Percentiles rank a stretch among this genome's conserved stretches.
Conservation (phyloP, 2,888 invertebrate species). For the Phalangium opilio region DNA sequence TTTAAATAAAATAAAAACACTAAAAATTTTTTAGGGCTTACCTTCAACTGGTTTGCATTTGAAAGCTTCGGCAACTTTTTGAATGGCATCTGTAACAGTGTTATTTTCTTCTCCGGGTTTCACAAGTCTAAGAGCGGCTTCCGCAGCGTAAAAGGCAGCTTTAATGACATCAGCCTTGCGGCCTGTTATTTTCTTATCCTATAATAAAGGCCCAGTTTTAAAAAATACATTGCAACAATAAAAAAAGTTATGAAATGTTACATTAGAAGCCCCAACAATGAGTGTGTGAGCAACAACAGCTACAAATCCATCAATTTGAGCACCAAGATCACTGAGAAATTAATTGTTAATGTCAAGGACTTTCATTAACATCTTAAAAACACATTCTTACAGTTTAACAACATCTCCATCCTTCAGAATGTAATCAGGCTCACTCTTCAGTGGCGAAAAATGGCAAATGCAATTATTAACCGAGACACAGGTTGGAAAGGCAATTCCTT, state of each 20-base stretch:
- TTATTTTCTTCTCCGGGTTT: slow-evolving; percentile 86
- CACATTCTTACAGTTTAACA: slow-evolving; percentile 73
- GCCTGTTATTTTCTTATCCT: slow-evolving; percentile 59
- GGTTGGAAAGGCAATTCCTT: slow-evolving; percentile 97
- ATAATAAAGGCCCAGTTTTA: not conserved
- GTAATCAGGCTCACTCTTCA: slow-evolving; percentile 77
- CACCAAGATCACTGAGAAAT: slow-evolving; percentile 80
- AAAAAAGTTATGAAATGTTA: slow-evolving; percentile 19
- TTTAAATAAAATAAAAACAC: no score
- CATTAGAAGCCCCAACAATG: slow-evolving; percentile 58
- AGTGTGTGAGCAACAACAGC: slow-evolving; percentile 95
- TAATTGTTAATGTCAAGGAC: no score
- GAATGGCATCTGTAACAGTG: slow-evolving; percentile 75
- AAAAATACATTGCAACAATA: not conserved
- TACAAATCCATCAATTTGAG: slow-evolving; percentile 96
- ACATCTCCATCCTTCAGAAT: slow-evolving; percentile 77
- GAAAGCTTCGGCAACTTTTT: slow-evolving; percentile 79
- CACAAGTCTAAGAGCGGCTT: slow-evolving; percentile 81
- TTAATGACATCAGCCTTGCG: slow-evolving; percentile 84
- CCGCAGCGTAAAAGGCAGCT: slow-evolving; percentile 88
- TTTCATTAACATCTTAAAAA: slow-evolving; percentile 1
- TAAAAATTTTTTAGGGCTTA: slow-evolving; percentile 36
- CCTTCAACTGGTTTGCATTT: slow-evolving; percentile 97
- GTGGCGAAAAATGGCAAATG: slow-evolving; percentile 96
- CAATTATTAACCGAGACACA: slow-evolving; percentile 98